These are phyloP conservation scores for Carapus acus DNA, from an alignment of 2,797 vertebrate genomes.

Conservation along the genomic window DNA sequence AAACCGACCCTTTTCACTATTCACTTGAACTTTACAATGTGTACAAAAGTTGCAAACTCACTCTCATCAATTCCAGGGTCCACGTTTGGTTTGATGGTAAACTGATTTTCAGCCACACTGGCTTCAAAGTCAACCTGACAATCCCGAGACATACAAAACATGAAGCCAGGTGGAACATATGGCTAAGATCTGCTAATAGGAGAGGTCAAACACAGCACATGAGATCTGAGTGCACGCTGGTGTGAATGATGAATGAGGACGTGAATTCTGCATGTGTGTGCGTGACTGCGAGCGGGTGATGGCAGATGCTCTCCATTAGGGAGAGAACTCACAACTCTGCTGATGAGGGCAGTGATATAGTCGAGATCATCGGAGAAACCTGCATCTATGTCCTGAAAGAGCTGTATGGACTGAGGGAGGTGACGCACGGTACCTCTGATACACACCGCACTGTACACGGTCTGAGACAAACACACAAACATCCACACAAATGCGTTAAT, in stretches of 20 bases:
- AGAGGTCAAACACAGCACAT: conserved; percentile 3
- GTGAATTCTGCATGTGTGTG: background rate
- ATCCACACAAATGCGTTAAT: background rate
- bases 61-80: conserved; percentile 89
- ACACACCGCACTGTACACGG: conserved; percentile 83
- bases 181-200: background rate
- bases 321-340: conserved; percentile 78
- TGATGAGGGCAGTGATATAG: conserved; percentile 82
- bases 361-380: conserved; percentile 85
- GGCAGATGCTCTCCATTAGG: too few species aligned
- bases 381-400: conserved; percentile 82
- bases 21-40: background rate
- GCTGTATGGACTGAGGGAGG: conserved; percentile 80
- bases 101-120: conserved; percentile 81
- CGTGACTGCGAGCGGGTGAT: too few species aligned
- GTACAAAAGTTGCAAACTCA: conserved; percentile 48
- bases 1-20: background rate
- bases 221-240: background rate
- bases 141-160: conserved; percentile 25
- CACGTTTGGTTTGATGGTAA: conserved; percentile 84
- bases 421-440: conserved; percentile 84
- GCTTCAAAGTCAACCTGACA: conserved; percentile 88
- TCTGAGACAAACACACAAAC: conserved; percentile 62
- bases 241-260: background rate
- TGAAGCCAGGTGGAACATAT: too few species aligned